Percentiles rank a stretch among this genome's conserved stretches.
phyloP scores from a whole-genome alignment of 2,113 vertebrate genomes.

The Chlorodrepanis virens region DNA sequence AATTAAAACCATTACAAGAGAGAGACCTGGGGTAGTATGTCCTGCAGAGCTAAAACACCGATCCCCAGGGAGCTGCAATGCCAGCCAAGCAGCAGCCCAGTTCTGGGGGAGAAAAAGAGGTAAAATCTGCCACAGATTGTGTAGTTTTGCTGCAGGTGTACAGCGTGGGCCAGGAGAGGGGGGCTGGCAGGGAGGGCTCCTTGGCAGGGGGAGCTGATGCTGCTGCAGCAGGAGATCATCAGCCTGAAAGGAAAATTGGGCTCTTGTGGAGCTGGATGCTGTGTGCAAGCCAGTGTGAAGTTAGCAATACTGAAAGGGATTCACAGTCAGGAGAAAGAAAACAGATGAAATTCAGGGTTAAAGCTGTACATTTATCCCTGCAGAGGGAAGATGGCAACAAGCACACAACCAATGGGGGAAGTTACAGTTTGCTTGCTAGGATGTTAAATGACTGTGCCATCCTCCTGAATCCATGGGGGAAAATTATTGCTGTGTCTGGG shows the following conservation, averaged over 20 bases:
- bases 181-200: not conserved
- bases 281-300: not conserved
- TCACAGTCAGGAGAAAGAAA: not conserved
- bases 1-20: not conserved
- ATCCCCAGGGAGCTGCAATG: not conserved
- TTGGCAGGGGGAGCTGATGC: not conserved
- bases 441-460: not conserved
- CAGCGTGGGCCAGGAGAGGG: not conserved
- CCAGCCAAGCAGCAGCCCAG: not conserved
- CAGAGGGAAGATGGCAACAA: not conserved
- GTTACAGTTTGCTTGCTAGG: not conserved
- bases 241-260: conserved; percentile 25
- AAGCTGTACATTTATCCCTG: not conserved
- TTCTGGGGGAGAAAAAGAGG: not conserved
- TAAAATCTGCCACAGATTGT: not conserved
- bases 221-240: not conserved
- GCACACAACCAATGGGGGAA: not conserved
- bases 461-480: not conserved
- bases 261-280: not conserved
- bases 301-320: not conserved
- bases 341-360: not conserved
- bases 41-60: not conserved
- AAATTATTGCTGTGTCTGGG: not conserved
- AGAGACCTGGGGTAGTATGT: not conserved
- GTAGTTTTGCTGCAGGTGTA: not conserved